A percentile compares a stretch with the other conserved stretches of the same genome.
phyloP scores from a whole-genome alignment of 1,140 invertebrate genomes.

The Bombyx mori region DNA sequence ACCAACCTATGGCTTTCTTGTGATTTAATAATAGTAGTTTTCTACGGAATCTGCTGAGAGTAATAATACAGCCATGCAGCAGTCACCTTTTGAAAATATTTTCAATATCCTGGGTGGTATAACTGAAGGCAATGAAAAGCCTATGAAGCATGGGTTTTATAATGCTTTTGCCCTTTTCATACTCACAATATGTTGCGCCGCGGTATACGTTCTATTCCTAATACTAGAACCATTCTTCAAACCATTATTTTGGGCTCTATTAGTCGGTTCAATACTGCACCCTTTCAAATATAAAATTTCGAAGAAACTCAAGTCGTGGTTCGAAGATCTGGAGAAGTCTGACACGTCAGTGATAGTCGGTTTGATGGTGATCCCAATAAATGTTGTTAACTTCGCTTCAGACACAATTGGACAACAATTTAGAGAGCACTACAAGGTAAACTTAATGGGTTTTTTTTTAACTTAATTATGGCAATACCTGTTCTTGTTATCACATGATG shows the following conservation, averaged over 20 bases:
- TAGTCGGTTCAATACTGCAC: conserved; percentile 91
- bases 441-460: too few species aligned
- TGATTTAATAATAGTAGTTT: too few species aligned
- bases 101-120: conserved; percentile 64
- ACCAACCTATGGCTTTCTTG: too few species aligned
- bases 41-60: too few species aligned
- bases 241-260: conserved; percentile 92
- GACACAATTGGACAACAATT: conserved; percentile 79
- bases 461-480: conserved; percentile 1
- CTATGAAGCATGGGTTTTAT: conserved; percentile 89
- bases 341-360: conserved; percentile 78
- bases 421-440: conserved; percentile 73
- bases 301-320: conserved; percentile 80
- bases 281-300: conserved; percentile 88
- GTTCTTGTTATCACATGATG: conserved; percentile 10
- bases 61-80: conserved; percentile 38
- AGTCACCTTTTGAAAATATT: conserved; percentile 64
- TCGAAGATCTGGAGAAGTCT: conserved; percentile 73
- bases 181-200: conserved; percentile 76
- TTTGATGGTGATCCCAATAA: conserved; percentile 81
- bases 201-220: conserved; percentile 83
- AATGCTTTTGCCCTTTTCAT: conserved; percentile 85
- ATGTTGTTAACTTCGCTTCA: conserved; percentile 78
- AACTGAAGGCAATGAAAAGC: conserved; percentile 78
- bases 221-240: conserved; percentile 91